Conservation (phyloP, 2,888 invertebrate species). For the Trichopria drosophilae region DNA sequence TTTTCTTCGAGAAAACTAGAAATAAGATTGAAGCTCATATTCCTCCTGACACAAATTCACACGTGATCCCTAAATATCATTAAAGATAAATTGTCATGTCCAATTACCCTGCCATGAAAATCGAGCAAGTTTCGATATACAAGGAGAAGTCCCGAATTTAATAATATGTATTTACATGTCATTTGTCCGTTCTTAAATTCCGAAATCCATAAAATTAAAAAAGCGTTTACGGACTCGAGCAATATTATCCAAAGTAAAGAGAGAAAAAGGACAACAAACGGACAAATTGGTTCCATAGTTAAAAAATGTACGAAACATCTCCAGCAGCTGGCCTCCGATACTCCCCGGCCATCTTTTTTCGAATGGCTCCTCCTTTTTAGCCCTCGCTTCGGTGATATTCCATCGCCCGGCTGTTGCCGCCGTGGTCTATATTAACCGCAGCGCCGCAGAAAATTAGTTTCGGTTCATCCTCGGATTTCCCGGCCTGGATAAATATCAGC, state of each 20-base stretch:
- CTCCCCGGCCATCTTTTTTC: constrained; percentile 41
- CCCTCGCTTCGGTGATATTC: constrained; percentile 35
- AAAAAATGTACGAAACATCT: constrained; percentile 18
- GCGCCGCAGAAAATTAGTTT: constrained; percentile 29
- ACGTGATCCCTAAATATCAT: no score
- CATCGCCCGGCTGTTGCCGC: no score
- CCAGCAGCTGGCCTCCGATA: neutral
- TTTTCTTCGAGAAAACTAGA: no score
- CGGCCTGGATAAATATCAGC: constrained; percentile 29
- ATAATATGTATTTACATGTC: no score
- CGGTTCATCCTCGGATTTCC: constrained; percentile 31
- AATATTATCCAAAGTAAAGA: constrained; percentile 30
- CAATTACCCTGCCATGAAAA: no score
- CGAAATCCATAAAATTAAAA: constrained; percentile 4
- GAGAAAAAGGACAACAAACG: constrained; percentile 22
- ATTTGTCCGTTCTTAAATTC: constrained; percentile 2
- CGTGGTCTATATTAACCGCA: constrained; percentile 31
- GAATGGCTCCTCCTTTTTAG: constrained; percentile 40
- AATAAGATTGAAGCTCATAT: no score
- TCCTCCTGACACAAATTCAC: no score
- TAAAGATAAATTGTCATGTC: no score
- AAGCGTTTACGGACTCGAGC: constrained; percentile 4
- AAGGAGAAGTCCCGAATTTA: no score
- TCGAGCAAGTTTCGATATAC: no score
- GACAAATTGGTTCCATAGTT: no score